phyloP scores from a whole-genome alignment of 2,113 vertebrate genomes.

The Hirundichthys speculiger region DNA sequence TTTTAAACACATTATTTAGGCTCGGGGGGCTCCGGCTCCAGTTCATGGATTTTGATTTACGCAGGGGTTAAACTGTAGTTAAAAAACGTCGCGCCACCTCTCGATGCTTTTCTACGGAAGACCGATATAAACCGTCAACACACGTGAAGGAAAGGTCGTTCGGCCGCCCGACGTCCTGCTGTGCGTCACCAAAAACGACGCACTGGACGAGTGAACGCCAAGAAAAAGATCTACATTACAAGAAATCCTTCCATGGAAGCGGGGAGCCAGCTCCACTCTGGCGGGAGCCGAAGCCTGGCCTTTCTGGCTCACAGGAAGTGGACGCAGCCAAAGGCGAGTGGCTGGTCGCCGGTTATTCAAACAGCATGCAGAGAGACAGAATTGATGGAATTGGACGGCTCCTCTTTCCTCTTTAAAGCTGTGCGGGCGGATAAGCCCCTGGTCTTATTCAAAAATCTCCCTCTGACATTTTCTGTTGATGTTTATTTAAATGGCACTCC shows the following conservation, averaged over 20 bases:
- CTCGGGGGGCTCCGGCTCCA: too few relatives aligned
- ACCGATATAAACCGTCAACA: conserved; percentile 7
- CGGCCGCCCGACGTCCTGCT: neutral
- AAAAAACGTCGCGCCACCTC: too few relatives aligned
- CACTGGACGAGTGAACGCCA: neutral
- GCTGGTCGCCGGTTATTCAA: conserved; percentile 67
- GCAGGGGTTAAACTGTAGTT: too few relatives aligned
- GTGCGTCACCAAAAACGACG: conserved; percentile 12
- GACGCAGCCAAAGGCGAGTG: conserved; percentile 44
- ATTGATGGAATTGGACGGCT: conserved; percentile 45
- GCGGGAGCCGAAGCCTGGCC: conserved; percentile 35
- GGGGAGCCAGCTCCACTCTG: conserved; percentile 15
- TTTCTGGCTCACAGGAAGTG: conserved; percentile 46
- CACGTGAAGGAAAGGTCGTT: neutral
- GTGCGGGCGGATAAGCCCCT: conserved; percentile 70
- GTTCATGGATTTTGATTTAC: too few relatives aligned
- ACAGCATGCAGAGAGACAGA: conserved; percentile 48
- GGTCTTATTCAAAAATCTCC: conserved; percentile 68
- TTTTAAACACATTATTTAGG: too few relatives aligned
- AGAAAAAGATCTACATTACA: conserved; percentile 23
- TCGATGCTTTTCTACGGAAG: conserved; percentile 1
- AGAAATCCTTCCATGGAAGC: conserved; percentile 24
- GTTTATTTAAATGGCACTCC: conserved; percentile 70
- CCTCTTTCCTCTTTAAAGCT: conserved; percentile 55
- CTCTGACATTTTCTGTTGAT: conserved; percentile 70